Percentiles rank a stretch among this genome's conserved stretches.
Conservation (phyloP, 1,140 invertebrate genomes). For the Nautilus pompilius region DNA sequence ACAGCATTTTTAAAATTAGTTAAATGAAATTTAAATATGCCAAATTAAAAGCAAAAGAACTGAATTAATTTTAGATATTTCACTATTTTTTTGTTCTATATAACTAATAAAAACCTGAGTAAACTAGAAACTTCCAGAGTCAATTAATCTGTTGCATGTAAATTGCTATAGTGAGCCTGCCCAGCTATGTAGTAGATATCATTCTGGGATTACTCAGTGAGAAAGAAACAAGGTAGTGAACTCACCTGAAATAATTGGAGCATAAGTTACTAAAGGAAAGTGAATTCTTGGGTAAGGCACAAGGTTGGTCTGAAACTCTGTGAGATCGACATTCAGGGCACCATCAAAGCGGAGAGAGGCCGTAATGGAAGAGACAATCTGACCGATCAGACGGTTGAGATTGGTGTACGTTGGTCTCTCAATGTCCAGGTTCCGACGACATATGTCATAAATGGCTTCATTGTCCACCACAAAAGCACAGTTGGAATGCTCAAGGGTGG, state of each 20-base stretch:
- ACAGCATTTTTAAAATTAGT: too few species aligned
- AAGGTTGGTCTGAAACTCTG: slow-evolving; percentile 2
- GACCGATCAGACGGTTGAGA: neutral
- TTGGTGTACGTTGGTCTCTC: neutral
- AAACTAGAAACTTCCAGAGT: too few species aligned
- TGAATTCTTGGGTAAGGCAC: slow-evolving; percentile 2
- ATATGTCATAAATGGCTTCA: slow-evolving; percentile 1
- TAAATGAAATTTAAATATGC: too few species aligned
- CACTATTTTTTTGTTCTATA: too few species aligned
- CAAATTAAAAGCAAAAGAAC: too few species aligned
- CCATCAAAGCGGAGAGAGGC: slow-evolving; percentile 1
- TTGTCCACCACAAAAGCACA: neutral
- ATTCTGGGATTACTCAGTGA: too few species aligned
- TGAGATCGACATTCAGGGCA: neutral
- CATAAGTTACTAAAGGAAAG: neutral
- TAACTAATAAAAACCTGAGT: too few species aligned
- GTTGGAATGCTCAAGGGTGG: neutral
- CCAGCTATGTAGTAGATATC: too few species aligned
- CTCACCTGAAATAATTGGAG: neutral
- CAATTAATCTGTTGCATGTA: too few species aligned
- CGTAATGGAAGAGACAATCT: slow-evolving; percentile 1
- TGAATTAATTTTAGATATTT: too few species aligned
- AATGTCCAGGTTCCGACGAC: neutral
- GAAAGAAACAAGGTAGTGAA: too few species aligned
- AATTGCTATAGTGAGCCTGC: too few species aligned